phyloP scores from a whole-genome alignment of 2,113 vertebrate species.

The Procapra przewalskii region DNA sequence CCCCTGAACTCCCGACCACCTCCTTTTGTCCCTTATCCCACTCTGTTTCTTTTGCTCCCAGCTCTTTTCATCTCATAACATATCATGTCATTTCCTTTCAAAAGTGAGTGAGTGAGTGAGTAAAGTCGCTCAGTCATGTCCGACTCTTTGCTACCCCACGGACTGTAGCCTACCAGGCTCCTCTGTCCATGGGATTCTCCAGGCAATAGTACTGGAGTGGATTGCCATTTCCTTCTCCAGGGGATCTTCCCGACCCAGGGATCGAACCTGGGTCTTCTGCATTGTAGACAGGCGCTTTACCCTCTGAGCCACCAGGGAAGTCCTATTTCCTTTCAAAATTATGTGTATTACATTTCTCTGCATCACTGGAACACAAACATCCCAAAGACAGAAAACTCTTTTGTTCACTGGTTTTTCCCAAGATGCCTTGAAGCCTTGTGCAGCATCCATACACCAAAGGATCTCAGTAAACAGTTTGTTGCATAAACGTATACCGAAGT shows the following conservation, averaged over 20 bases:
- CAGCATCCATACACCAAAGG: background rate
- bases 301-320: too few species aligned
- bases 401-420: background rate
- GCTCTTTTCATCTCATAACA: background rate
- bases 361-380: background rate
- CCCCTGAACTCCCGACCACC: background rate
- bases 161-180: too few species aligned
- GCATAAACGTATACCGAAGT: background rate
- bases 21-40: background rate
- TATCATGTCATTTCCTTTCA: background rate
- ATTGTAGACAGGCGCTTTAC: too few species aligned
- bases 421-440: background rate
- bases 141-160: too few species aligned
- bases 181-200: too few species aligned
- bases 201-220: too few species aligned
- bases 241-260: too few species aligned
- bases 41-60: background rate
- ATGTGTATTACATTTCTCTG: background rate
- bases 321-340: background rate
- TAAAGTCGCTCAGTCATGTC: too few species aligned
- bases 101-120: background rate
- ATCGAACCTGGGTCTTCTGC: too few species aligned
- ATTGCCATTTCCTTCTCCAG: too few species aligned
- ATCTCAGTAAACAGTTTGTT: background rate
- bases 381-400: background rate